Conservation (phyloP, 92 coral and sea anemone genomes). For the Anthopleura xanthogrammica region DNA sequence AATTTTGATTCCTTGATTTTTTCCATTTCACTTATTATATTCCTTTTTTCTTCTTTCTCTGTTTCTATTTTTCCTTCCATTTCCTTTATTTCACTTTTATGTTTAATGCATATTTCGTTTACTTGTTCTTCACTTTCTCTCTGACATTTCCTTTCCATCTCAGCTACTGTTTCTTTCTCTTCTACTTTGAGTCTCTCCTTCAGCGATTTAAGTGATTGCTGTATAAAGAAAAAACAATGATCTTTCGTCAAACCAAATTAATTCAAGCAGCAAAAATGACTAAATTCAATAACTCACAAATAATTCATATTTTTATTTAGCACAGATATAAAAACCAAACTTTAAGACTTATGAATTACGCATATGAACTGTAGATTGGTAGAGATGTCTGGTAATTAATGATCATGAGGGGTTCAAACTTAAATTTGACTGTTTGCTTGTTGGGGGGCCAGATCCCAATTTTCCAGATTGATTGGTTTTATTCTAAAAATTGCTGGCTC, state of each 20-base stretch:
- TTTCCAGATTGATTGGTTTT: too few relatives aligned
- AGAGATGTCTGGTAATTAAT: too few relatives aligned
- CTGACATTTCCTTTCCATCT: slow-evolving; percentile 64
- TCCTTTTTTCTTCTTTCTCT: slow-evolving; percentile 46
- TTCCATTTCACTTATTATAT: slow-evolving; percentile 47
- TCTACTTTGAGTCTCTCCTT: slow-evolving; percentile 75
- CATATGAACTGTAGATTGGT: background rate
- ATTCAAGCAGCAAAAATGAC: too few relatives aligned
- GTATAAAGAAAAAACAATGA: background rate
- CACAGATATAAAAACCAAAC: too few relatives aligned
- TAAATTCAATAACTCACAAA: too few relatives aligned
- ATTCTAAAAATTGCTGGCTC: too few relatives aligned
- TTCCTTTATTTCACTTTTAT: slow-evolving; percentile 54
- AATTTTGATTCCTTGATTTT: slow-evolving; percentile 41
- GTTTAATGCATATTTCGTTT: slow-evolving; percentile 46
- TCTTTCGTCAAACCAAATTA: too few relatives aligned
- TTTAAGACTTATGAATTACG: background rate
- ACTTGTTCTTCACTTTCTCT: slow-evolving; percentile 52
- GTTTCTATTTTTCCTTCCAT: slow-evolving; percentile 50
- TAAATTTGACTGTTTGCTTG: too few relatives aligned
- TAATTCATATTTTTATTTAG: too few relatives aligned
- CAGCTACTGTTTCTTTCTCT: slow-evolving; percentile 51
- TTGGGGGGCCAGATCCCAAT: too few relatives aligned
- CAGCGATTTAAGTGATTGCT: slow-evolving; percentile 75
- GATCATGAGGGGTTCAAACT: too few relatives aligned